Base-by-base conservation (phyloP, 2,888 invertebrate species). In the Drosophila suboccidentalis region DNA sequence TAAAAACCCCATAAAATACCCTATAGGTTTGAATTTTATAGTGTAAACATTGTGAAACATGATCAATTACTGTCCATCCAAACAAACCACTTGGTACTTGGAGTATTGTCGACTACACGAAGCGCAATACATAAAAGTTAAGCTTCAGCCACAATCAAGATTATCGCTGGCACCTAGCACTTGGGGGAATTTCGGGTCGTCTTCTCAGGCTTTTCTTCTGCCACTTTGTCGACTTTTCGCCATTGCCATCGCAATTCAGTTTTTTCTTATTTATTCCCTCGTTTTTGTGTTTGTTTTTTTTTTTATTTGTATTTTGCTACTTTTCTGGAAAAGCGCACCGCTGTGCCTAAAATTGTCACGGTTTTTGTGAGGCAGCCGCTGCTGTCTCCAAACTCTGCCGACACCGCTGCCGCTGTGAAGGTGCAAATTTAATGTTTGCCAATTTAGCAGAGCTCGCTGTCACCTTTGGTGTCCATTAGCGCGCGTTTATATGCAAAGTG, bases 401-500 rank as follows among this genome's bases (percentile, higher is more conserved):
- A 29, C 26, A n/a, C 46, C 11, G 11, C 8, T 69, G 70, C 39
- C 68, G 71, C 87, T 81, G 74, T 71, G 82, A 82, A 87, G 89
- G 86, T 89, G 89, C 89, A 86, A 86, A 89, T 90, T 89, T 89
- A 90, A 82, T 89, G 87, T 90, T 89, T 89, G 89, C 88, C 89
- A 89, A 89, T 90, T 89, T 90, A 90, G 89, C 78, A 83, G 77
- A 68, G 78, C 84, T 90, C 78, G 83, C 90, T 89, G 90, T 90
- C 89, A 89, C 89, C 89, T 90, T 89, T 84, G 90, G 88, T 89
- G 89, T 89, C 89, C 88, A 88, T 89, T 90, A 90, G 90, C 75
- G 86, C 83, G 87, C 90, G 83, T 90, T 90, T 90, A 83, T 90
- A 89, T 89, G 88, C 90, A 89, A 90, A 89, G 89, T 87, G 87